Conservation (phyloP, 2,797 vertebrate genomes). For the Gymnoscopelus braueri region DNA sequence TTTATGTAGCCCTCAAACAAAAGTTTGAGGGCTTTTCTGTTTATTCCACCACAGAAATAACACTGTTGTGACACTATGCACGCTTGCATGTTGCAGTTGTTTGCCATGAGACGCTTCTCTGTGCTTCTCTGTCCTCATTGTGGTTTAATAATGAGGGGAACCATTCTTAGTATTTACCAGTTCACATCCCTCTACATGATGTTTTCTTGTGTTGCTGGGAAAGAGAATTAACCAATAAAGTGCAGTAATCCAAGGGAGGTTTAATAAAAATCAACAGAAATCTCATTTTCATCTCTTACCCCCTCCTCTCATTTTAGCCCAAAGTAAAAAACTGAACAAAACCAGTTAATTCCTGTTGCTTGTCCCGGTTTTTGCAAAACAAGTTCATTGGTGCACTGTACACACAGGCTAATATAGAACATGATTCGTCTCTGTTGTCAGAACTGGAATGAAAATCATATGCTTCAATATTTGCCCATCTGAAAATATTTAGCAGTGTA, state of each 20-base stretch:
- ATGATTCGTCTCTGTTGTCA: slow-evolving; percentile 2
- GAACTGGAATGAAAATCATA: slow-evolving; percentile 26
- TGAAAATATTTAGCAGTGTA: slow-evolving; percentile 10
- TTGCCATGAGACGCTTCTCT: slow-evolving; percentile 12
- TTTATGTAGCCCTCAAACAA: neutral
- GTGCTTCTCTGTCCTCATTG: slow-evolving; percentile 26
- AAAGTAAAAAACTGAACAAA: slow-evolving; percentile 33
- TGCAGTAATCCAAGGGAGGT: slow-evolving; percentile 61
- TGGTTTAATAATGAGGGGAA: slow-evolving; percentile 65
- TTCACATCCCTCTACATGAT: slow-evolving; percentile 34
- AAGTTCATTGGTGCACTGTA: slow-evolving; percentile 2
- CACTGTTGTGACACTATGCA: slow-evolving; percentile 17
- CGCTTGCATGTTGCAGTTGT: slow-evolving; percentile 16
- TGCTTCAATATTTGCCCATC: neutral
- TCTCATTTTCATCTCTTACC: slow-evolving; percentile 26
- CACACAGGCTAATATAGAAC: slow-evolving; percentile 9
- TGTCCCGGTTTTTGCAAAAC: slow-evolving; percentile 15
- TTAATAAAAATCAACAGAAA: slow-evolving; percentile 58
- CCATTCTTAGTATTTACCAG: slow-evolving; percentile 66
- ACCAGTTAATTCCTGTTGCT: slow-evolving; percentile 38
- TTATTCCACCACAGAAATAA: slow-evolving; percentile 37
- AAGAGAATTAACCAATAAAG: slow-evolving; percentile 66
- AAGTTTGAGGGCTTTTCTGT: no score
- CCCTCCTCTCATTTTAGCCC: slow-evolving; percentile 19
- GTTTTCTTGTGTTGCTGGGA: slow-evolving; percentile 65